A percentile compares a stretch with the other conserved stretches of the same genome.
phyloP scores from a whole-genome alignment of 2,888 invertebrate genomes.

The Drosophila phalerata region DNA sequence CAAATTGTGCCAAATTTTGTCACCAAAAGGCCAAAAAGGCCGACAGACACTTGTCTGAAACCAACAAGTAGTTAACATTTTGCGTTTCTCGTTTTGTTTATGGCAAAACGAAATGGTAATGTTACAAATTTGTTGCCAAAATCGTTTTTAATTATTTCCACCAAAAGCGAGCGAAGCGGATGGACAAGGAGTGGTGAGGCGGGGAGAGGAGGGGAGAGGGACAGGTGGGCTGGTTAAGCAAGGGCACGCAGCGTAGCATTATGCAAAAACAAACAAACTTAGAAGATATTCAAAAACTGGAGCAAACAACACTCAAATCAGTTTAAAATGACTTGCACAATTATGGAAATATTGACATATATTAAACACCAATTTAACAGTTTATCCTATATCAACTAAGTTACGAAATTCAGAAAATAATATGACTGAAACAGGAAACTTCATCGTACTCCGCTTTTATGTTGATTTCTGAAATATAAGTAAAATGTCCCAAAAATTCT shows the following conservation, averaged over 20 bases:
- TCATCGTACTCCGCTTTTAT: too few species aligned
- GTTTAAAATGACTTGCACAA: constrained; percentile 10
- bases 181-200: neutral
- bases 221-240: constrained; percentile 26
- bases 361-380: constrained; percentile 5
- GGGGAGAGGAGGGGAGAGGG: neutral
- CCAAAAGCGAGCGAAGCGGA: constrained; percentile 50
- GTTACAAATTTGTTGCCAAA: constrained; percentile 68
- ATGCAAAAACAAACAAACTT: constrained; percentile 30
- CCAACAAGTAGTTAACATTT: constrained; percentile 28
- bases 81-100: constrained; percentile 28
- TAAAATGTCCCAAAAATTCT: too few species aligned
- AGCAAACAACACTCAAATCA: constrained; percentile 13
- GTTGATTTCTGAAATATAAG: too few species aligned
- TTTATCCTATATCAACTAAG: neutral
- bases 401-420: neutral
- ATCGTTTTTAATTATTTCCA: constrained; percentile 65
- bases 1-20: constrained; percentile 75
- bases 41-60: neutral
- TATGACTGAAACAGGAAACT: too few species aligned
- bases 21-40: constrained; percentile 48
- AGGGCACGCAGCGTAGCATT: constrained; percentile 44
- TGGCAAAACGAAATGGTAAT: constrained; percentile 53
- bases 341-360: constrained; percentile 17
- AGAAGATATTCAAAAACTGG: constrained; percentile 42